A percentile compares a stretch with the other conserved stretches of the same genome.
These are phyloP conservation scores for Leucophenga varia DNA, from an alignment of 1,140 invertebrate genomes.

Conservation along the genomic window DNA sequence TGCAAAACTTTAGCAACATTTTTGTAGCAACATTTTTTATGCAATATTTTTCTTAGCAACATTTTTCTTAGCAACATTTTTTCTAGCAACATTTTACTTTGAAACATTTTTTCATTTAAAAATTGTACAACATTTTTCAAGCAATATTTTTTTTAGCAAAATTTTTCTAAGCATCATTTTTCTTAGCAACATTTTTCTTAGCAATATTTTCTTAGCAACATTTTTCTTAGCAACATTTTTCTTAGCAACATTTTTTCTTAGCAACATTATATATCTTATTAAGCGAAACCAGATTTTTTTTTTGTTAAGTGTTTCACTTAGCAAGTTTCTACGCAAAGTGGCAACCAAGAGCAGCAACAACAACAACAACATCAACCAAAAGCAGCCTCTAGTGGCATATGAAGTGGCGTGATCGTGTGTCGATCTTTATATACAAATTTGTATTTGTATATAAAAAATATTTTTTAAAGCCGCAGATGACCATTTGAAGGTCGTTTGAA, in stretches of 20 bases:
- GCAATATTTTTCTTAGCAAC: too few species aligned
- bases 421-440: too few species aligned
- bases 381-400: conserved; percentile 31
- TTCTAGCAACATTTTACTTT: conserved; percentile 21
- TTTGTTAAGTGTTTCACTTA: too few species aligned
- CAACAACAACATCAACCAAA: too few species aligned
- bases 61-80: conserved; percentile 26
- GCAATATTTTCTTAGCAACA: conserved; percentile 27
- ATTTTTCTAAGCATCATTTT: conserved; percentile 38
- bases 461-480: conserved; percentile 19
- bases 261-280: conserved; percentile 24
- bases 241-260: conserved; percentile 16
- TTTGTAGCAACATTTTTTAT: too few species aligned
- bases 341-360: too few species aligned
- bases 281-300: too few species aligned
- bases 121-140: too few species aligned
- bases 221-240: conserved; percentile 38
- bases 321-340: too few species aligned
- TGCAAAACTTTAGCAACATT: too few species aligned
- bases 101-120: too few species aligned
- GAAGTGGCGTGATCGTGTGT: conserved; percentile 17
- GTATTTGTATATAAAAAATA: conserved; percentile 10
- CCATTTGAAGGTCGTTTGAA: conserved; percentile 43
- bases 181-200: conserved; percentile 15
- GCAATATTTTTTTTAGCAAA: too few species aligned